Evolutionary conservation across 1,140 invertebrate genomes (phyloP).

Genomic region (Venturia canescens): DNA sequence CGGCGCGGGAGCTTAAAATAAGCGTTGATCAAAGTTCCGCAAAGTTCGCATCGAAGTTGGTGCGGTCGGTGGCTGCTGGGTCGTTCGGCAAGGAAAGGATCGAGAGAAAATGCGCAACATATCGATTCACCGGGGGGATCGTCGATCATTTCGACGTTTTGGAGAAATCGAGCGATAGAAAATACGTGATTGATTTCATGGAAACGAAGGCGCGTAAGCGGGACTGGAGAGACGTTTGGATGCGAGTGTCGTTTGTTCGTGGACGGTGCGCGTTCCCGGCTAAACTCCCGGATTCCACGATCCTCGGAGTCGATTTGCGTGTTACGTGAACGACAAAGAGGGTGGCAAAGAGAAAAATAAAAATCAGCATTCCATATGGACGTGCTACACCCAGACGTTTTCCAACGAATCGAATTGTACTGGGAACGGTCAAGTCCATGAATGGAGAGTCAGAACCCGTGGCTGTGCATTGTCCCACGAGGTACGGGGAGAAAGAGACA

Average conservation of each 20-base stretch:
- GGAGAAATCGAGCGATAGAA: background rate
- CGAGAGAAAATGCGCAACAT: background rate
- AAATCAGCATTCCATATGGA: conserved; percentile 65
- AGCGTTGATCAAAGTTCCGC: no score
- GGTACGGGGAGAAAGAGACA: conserved; percentile 35
- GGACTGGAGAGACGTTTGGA: background rate
- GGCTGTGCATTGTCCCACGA: conserved; percentile 61
- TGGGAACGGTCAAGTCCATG: conserved; percentile 60
- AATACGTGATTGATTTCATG: conserved; percentile 20
- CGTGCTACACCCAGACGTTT: conserved; percentile 57
- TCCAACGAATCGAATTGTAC: conserved; percentile 71
- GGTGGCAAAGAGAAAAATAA: conserved; percentile 16
- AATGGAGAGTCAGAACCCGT: conserved; percentile 59
- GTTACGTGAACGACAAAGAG: conserved; percentile 11
- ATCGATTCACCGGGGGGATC: background rate
- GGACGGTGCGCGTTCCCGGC: background rate
- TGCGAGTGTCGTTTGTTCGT: background rate
- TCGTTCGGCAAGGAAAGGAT: no score
- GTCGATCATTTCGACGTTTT: background rate
- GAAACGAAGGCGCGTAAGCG: background rate
- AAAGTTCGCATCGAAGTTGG: no score
- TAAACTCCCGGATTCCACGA: conserved; percentile 17
- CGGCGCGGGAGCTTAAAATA: no score
- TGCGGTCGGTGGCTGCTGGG: no score
- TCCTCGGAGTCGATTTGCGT: conserved; percentile 5